These are phyloP conservation scores for Aphaenogaster floridana DNA, from an alignment of 1,140 invertebrate species.

Conservation along the genomic window DNA sequence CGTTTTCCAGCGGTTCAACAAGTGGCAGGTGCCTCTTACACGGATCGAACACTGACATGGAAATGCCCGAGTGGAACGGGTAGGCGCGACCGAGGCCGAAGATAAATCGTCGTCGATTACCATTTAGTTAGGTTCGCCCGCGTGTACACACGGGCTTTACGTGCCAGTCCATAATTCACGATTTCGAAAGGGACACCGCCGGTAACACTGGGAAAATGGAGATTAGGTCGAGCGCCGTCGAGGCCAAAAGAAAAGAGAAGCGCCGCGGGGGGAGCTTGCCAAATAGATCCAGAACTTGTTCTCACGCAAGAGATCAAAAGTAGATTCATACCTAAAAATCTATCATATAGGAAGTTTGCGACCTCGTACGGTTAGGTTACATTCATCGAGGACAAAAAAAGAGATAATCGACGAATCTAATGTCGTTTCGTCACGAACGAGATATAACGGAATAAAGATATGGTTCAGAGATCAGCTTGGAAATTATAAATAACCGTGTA, in stretches of 20 bases:
- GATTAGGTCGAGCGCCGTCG: slow-evolving; percentile 65
- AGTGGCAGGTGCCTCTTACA: slow-evolving; percentile 72
- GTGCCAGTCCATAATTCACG: slow-evolving; percentile 75
- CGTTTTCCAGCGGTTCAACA: slow-evolving; percentile 73
- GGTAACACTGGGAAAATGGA: slow-evolving; percentile 71
- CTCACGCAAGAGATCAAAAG: slow-evolving; percentile 28
- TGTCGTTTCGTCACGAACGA: not conserved
- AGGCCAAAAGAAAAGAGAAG: slow-evolving; percentile 30
- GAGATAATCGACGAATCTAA: slow-evolving; percentile 9
- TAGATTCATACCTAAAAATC: slow-evolving; percentile 21
- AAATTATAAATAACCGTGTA: slow-evolving; percentile 17
- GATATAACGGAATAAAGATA: not conserved
- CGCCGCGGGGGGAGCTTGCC: slow-evolving; percentile 9
- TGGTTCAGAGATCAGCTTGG: not conserved
- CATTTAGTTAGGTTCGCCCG: slow-evolving; percentile 74
- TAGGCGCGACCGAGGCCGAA: slow-evolving; percentile 66
- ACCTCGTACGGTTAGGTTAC: not conserved
- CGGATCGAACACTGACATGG: slow-evolving; percentile 69
- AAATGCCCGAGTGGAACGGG: slow-evolving; percentile 41
- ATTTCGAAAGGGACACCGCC: slow-evolving; percentile 66
- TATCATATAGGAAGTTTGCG: not conserved
- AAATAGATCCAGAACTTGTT: slow-evolving; percentile 33
- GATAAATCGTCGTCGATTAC: slow-evolving; percentile 76
- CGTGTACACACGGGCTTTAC: slow-evolving; percentile 68
- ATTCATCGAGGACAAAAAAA: not conserved